These are phyloP conservation scores for Prosopocoilus inquinatus DNA, from an alignment of 2,888 invertebrate genomes.

Conservation along the genomic window DNA sequence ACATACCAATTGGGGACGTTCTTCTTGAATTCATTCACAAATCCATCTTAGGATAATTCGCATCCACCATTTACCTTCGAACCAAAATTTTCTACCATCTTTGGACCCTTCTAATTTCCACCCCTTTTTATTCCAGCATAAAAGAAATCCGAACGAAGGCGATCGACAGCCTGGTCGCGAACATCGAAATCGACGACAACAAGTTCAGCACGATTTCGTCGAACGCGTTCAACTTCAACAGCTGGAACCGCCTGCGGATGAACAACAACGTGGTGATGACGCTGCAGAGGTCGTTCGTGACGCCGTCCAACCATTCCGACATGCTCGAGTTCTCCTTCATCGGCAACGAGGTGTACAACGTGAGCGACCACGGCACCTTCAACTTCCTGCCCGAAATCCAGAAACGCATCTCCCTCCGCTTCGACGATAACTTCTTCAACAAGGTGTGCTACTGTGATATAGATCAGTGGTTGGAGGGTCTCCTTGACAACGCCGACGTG, in stretches of 20 bases:
- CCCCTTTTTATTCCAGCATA: constrained; percentile 54
- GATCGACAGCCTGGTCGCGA: constrained; percentile 62
- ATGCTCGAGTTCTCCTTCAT: constrained; percentile 52
- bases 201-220: constrained; percentile 59
- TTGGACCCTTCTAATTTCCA: neutral
- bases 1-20: too few relatives aligned
- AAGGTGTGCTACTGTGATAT: constrained; percentile 64
- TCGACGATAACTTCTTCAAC: constrained; percentile 63
- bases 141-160: constrained; percentile 61
- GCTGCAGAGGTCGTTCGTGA: constrained; percentile 52
- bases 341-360: constrained; percentile 58
- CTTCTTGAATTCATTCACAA: too few relatives aligned
- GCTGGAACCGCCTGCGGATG: constrained; percentile 64
- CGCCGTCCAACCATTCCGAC: constrained; percentile 36
- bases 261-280: constrained; percentile 64
- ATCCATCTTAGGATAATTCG: too few relatives aligned
- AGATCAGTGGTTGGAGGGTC: constrained; percentile 56
- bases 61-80: too few relatives aligned
- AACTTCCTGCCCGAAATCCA: constrained; percentile 59
- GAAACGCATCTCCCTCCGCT: constrained; percentile 50
- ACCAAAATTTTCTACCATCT: neutral
- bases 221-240: constrained; percentile 62
- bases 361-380: constrained; percentile 54
- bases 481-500: constrained; percentile 51
- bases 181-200: constrained; percentile 60